These are phyloP conservation scores for Chaetura pelagica DNA, from an alignment of 2,113 vertebrate species.

Conservation along the genomic window DNA sequence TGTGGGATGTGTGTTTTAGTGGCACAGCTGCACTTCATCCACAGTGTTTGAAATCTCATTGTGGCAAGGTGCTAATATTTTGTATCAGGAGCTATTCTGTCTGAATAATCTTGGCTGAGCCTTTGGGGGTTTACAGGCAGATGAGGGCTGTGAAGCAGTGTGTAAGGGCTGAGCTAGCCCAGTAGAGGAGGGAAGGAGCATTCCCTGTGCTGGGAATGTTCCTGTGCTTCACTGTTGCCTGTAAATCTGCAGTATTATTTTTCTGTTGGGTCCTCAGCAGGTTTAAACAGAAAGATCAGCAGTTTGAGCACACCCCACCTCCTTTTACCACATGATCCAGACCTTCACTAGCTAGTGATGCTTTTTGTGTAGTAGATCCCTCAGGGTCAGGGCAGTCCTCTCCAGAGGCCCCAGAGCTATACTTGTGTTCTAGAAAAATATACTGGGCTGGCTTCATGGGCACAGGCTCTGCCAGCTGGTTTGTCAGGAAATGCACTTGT, in stretches of 20 bases:
- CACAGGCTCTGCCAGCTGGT: not conserved
- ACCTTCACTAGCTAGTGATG: not conserved
- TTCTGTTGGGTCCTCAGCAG: not conserved
- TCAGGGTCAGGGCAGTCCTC: not conserved
- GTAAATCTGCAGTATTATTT: not conserved
- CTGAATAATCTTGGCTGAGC: not conserved
- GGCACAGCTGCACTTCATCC: not conserved
- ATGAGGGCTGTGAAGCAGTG: not conserved
- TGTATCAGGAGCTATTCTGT: not conserved
- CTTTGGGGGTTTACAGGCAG: not conserved
- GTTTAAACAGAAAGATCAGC: not conserved
- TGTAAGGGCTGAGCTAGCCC: not conserved
- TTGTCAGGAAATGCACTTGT: not conserved
- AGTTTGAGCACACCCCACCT: not conserved
- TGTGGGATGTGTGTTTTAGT: accelerated
- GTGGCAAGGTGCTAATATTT: not conserved
- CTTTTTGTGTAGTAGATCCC: not conserved
- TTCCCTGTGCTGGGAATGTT: not conserved
- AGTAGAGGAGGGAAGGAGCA: not conserved
- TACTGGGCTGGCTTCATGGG: not conserved
- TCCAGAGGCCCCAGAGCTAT: not conserved
- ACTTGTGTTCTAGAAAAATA: not conserved
- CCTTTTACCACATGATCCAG: accelerated
- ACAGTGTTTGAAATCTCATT: not conserved
- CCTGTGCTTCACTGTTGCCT: not conserved